Evolutionary conservation across 1,140 invertebrate genomes (phyloP), one percentile per base, ranked within the genome.

Genomic region (Bombyx mandarina): DNA sequence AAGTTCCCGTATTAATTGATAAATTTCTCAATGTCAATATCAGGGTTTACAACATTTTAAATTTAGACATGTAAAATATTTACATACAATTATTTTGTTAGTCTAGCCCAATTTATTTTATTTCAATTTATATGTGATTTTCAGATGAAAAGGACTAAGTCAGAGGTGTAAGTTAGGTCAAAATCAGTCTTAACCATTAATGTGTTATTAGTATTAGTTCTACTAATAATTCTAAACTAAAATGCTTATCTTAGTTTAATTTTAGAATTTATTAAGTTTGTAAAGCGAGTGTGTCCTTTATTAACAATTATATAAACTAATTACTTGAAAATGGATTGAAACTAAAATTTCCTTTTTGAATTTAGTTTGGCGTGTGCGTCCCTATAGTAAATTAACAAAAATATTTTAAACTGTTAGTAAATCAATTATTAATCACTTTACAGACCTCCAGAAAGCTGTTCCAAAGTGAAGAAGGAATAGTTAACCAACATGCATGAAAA

Each of bases 371-470:
- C 42, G 18, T 51, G 26, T 51, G 50, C 4, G n/a, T 35, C 2
- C 8, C 42, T 51, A 1, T 18, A 22, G n/a, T 35, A 35, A 35
- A 22, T 9, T 35, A 35, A 42, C 7, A 35, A 35, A 26, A 51
- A 51, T 51, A 26, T 51, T 9, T 35, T 26, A 2, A 26, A 51
- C 4, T 9, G 10, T 35, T 26, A 8, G 2, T 8, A 51, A 51
- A 51, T 42, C 5, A 49, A 51, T 51, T 3, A 51, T 51, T 9
- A 47, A 35, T 35, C 42, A 8, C 22, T 66, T 88, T 89, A 88
- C 90, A 89, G 90, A 77, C 88, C 65, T 75, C 77, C 69, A 74
- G 83, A 73, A 68, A 76, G 77, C 73, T 49, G 83, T 71, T 45
- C 86, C 84, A 9, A 88, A 79, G 65, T 90, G 73, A 54, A 69